A percentile compares a stretch with the other conserved stretches of the same genome.
Conservation (phyloP, 1,140 invertebrate genomes). For the Anadara kagoshimensis region DNA sequence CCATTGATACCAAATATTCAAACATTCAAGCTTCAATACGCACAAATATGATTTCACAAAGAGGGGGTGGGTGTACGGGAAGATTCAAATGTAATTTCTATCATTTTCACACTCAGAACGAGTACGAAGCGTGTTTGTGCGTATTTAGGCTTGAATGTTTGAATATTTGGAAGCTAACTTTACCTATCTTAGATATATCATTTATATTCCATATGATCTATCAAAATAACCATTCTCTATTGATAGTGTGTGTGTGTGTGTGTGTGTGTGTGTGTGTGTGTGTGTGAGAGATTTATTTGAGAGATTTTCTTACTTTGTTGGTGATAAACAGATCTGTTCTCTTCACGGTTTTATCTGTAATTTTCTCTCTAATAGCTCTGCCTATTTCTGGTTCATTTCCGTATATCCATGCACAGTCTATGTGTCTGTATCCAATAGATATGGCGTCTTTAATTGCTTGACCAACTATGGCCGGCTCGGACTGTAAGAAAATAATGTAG, state of each 20-base stretch:
- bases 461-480: constrained; percentile 19
- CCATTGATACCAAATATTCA: no score
- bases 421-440: constrained; percentile 82
- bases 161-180: no score
- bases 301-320: constrained; percentile 78
- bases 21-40: no score
- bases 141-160: no score
- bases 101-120: no score
- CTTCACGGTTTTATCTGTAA: constrained; percentile 68
- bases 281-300: no score
- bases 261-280: background rate
- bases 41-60: no score
- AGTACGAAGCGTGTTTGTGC: no score
- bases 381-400: constrained; percentile 74
- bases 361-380: constrained; percentile 61
- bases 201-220: background rate
- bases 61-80: no score
- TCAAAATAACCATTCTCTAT: no score
- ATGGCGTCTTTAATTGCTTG: constrained; percentile 80
- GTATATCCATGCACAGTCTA: constrained; percentile 82
- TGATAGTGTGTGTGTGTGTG: background rate
- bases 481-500: constrained; percentile 4
- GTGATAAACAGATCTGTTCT: constrained; percentile 76
- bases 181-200: background rate
- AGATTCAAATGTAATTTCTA: no score